Base-by-base conservation (phyloP, 2,113 vertebrate species). In the Silurus meridionalis region DNA sequence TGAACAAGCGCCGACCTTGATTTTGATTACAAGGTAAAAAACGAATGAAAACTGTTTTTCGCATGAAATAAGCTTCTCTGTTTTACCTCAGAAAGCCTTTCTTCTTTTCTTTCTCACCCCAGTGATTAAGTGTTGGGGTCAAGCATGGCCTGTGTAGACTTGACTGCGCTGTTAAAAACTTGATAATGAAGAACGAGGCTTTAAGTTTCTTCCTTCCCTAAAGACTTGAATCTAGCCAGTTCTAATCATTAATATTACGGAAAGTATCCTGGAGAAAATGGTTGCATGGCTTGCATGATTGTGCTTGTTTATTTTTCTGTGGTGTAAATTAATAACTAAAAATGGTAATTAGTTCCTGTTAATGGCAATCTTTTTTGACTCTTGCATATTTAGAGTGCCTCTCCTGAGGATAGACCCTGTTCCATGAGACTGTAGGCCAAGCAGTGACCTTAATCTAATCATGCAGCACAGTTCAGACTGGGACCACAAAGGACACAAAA, bases 61-160 rank as follows among this genome's bases (percentile, higher is more conserved):
- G 5, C 25, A 58, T 5, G 25, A 60, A 53, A 60, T 53, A 67
- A 14, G 23, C 55, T 17, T 67, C 79, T 84, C 46, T 25, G 48
- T 78, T 83, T 89, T 83, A 75, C 52, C 25, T 83, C 67, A 19
- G 52, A 81, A 88, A 80, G 78, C 87, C 80, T 77, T 87, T 71
- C 83, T 48, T 84, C 64, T 67, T 50, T 46, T 17, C 23, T 71
- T 89, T 46, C 67, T 58, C 77, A 77, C 86, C 81, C 74, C 23
- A 69, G 80, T 83, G 87, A 90, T 89, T 89, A 87, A 90, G 23
- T 85, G 83, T 52, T 17, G 46, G 60, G 87, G 89, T 89, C 87
- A 89, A 69, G 48, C 67, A 52, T 77, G 84, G 87, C 75, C 75
- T 80, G 63, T 84, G 82, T 69, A 67, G 85, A 90, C 83, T 87